These are phyloP conservation scores for Penaeus vannamei DNA, from an alignment of 1,140 invertebrate genomes.

Conservation along the genomic window DNA sequence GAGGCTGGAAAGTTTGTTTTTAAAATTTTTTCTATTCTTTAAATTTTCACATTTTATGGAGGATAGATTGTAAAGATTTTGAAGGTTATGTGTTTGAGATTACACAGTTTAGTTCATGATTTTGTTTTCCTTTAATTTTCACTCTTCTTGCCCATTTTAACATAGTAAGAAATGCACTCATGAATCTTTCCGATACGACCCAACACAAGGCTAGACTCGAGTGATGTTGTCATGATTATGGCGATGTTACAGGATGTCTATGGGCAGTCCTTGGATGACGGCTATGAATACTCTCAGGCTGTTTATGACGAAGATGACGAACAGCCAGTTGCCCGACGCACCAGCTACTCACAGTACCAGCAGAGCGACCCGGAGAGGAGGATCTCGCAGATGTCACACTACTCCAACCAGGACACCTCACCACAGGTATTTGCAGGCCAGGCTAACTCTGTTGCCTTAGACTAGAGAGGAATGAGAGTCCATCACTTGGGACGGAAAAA, in stretches of 20 bases:
- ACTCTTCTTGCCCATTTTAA: too few species aligned
- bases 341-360: constrained; percentile 26
- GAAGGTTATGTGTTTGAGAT: too few species aligned
- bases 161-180: background rate
- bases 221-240: background rate
- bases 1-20: too few species aligned
- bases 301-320: constrained; percentile 49
- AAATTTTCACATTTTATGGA: too few species aligned
- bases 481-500: too few species aligned
- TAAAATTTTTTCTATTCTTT: too few species aligned
- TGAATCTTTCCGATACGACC: background rate
- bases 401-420: constrained; percentile 42
- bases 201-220: too few species aligned
- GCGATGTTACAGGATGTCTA: constrained; percentile 49
- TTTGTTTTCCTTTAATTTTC: too few species aligned
- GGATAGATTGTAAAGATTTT: too few species aligned
- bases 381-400: constrained; percentile 42
- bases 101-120: too few species aligned
- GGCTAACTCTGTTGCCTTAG: too few species aligned
- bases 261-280: constrained; percentile 56
- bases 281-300: constrained; percentile 56
- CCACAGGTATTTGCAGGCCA: constrained; percentile 36
- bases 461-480: background rate
- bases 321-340: constrained; percentile 32
- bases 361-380: constrained; percentile 26